These are phyloP conservation scores for Lordiphosa clarofinis DNA, from an alignment of 1,140 invertebrate genomes.

Conservation along the genomic window DNA sequence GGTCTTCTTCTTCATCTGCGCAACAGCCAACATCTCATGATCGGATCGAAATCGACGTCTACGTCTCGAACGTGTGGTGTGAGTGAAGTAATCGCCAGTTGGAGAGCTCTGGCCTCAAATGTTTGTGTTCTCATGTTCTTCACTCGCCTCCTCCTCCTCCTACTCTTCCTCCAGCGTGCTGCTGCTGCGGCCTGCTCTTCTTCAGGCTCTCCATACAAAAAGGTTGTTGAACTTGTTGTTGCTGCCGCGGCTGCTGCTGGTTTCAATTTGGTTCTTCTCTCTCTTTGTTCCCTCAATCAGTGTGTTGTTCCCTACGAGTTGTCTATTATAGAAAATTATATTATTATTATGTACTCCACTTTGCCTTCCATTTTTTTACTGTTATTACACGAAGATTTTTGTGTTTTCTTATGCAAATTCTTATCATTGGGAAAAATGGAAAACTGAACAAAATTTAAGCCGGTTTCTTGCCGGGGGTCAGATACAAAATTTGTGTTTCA, in stretches of 20 bases:
- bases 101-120: conserved; percentile 41
- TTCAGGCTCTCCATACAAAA: conserved; percentile 27
- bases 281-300: conserved; percentile 42
- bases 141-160: neutral
- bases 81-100: conserved; percentile 71
- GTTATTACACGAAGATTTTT: conserved; percentile 48
- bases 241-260: conserved; percentile 43
- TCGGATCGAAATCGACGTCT: conserved; percentile 48
- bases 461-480: conserved; percentile 4
- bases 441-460: conserved; percentile 5
- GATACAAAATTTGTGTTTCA: conserved; percentile 5
- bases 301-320: conserved; percentile 12
- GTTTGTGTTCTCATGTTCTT: conserved; percentile 49
- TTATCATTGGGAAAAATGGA: conserved; percentile 17
- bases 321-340: conserved; percentile 74
- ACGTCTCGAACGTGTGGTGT: conserved; percentile 39
- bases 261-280: conserved; percentile 1
- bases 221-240: conserved; percentile 68
- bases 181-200: conserved; percentile 13
- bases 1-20: conserved; percentile 28
- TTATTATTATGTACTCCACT: conserved; percentile 71
- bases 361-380: conserved; percentile 46
- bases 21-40: conserved; percentile 51
- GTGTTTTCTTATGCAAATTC: conserved; percentile 49
- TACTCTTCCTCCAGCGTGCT: neutral